Base-by-base conservation (phyloP, 2,113 vertebrate species). In the Progne subis region DNA sequence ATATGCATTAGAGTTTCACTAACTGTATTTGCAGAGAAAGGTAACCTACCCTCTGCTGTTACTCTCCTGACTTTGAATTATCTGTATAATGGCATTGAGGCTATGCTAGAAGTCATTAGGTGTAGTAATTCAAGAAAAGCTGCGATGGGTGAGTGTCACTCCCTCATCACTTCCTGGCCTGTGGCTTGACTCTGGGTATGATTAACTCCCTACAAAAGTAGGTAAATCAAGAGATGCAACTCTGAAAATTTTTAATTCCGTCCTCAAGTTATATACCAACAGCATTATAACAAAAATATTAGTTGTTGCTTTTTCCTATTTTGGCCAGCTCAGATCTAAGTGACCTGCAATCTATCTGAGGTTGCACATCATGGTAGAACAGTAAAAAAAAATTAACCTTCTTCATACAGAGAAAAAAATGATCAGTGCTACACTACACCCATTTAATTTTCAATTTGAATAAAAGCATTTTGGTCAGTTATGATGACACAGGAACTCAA, bases 371-470 rank as follows among this genome's bases (percentile, higher is more conserved):
- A 75, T 41, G 3, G 6, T 10, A 53, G 6, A 65, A 44, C 2
- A 44, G 19, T 25, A 37, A 90, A 79, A 32, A 7, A 10, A 43
- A 78, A 79, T 24, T 11, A 75, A 75, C 6, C 2, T 28, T 5
- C 11, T 61, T 37, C 10, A 23, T 19, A 8, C 2, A 32, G 17
- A 49, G 6, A 8, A 67, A 70, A 44, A 69, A n/a, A 29, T 9
- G 5, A 4, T 15, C 37, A 19, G 6, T 16, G 11, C 3, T 70
- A 34, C 6, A 56, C 2, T 65, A 4, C 6, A 41, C 4, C 2
- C 1, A 8, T 41, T 77, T 61, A 32, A 61, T 50, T 69, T 82
- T 53, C 32, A 24, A 2, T 75, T 59, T 56, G 17, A 81, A 55
- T n/a, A 18, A 67, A 57, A 84, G 12, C 3, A 9, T 12, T 43